Evolutionary conservation across 2,797 vertebrate species (phyloP), one percentile per base, ranked within the genome.

Genomic region (Leuciscus waleckii): DNA sequence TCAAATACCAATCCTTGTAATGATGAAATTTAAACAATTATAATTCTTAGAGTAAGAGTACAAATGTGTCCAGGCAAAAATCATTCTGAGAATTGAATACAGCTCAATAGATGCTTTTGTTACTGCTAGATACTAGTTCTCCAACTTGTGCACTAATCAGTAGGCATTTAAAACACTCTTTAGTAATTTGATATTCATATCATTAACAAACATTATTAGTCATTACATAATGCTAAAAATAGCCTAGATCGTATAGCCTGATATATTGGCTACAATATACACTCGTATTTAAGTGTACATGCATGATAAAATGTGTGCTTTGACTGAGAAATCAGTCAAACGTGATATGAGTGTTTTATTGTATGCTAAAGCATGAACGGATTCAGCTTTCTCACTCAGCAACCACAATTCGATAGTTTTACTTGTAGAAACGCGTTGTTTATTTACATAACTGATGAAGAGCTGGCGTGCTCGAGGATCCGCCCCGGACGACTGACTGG

Each of bases 401-500:
- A 13, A 35, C 29, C 29, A 35, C 29, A 37, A 8, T 35, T 74
- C 0, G 4, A 54, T 51, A 23, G 73, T 19, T 76, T 4, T 14
- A 76, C 35, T 61, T 29, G 26, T 26, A 41, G 19, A 81, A 81
- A 81, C 79, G 65, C 37, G 65, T 58, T 67, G 79, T 69, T 80
- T 80, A 71, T 82, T 71, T 82, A 82, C 68, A 56, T n/a, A 39
- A 35, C 7, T 4, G 26, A 46, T 74, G 54, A 43, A n/a, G 69
- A 56, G n/a, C 49, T 43, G 51, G 23, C 58, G 35, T 11, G n/a
- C 39, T 73, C 49, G 14, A 79, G 65, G 77, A 71, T n/a, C 80
- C 83, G 83, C 86, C 73, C 67, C 51, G 63, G 70, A 58, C 79
- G 26, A 85, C 71, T 92, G 26, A 85, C 74, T 92, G 94, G 92